Evolutionary conservation across 2,113 vertebrate species (phyloP).

Genomic region (Thunnus maccoyii): DNA sequence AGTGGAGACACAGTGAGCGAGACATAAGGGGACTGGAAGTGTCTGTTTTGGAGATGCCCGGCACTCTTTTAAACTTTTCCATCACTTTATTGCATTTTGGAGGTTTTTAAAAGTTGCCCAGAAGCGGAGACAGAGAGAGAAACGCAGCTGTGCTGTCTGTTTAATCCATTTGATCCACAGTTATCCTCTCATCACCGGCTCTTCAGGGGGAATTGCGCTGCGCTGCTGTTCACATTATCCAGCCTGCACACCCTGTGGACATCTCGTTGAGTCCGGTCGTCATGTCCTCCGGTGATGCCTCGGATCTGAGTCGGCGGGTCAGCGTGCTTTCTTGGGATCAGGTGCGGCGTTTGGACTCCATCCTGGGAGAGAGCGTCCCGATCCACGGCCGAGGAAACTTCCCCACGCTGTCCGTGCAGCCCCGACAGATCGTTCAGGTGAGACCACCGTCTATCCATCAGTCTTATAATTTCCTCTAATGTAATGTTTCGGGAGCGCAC

Average conservation of each 20-base stretch:
- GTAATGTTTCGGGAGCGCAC: background rate
- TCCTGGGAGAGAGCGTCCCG: slow-evolving; percentile 92
- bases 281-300: slow-evolving; percentile 80
- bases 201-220: slow-evolving; percentile 12
- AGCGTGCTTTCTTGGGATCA: slow-evolving; percentile 93
- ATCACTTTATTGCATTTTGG: slow-evolving; percentile 18
- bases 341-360: slow-evolving; percentile 92
- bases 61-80: background rate
- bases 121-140: slow-evolving; percentile 21
- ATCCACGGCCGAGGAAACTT: slow-evolving; percentile 97
- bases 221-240: background rate
- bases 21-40: background rate
- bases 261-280: slow-evolving; percentile 42
- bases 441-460: slow-evolving; percentile 36
- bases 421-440: slow-evolving; percentile 92
- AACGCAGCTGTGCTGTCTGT: background rate
- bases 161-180: background rate
- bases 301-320: slow-evolving; percentile 86
- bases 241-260: slow-evolving; percentile 11
- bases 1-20: background rate
- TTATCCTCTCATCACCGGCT: background rate
- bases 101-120: slow-evolving; percentile 17
- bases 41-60: slow-evolving; percentile 51
- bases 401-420: slow-evolving; percentile 93
- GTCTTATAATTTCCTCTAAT: background rate